Conservation (phyloP, 2,888 invertebrate genomes). For the Hofmannophila pseudospretella region DNA sequence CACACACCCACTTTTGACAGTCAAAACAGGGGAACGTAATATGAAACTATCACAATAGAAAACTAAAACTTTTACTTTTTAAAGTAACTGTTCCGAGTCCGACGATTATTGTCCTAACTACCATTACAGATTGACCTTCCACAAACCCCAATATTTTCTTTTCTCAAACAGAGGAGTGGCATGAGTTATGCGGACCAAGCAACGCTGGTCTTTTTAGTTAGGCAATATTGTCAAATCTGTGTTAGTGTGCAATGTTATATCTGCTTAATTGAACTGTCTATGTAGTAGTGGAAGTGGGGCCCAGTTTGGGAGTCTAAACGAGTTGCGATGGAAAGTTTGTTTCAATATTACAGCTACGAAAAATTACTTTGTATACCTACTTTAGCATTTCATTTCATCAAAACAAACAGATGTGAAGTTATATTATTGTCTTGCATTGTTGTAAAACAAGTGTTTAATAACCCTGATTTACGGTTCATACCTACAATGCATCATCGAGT, state of each 20-base stretch:
- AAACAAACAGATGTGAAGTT: too few species aligned
- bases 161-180: conserved; percentile 1
- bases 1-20: too few species aligned
- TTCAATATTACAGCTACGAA: conserved; percentile 10
- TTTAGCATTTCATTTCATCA: too few species aligned
- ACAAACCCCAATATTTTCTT: background rate
- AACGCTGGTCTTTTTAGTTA: conserved; percentile 16
- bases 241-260: conserved; percentile 18
- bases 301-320: conserved; percentile 22
- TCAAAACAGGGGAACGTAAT: too few species aligned
- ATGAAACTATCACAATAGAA: too few species aligned
- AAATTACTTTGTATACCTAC: background rate
- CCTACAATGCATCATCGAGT: too few species aligned
- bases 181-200: conserved; percentile 15
- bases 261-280: conserved; percentile 18
- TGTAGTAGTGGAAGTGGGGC: conserved; percentile 28
- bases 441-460: too few species aligned
- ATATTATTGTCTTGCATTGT: too few species aligned
- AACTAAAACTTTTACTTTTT: too few species aligned
- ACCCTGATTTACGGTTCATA: too few species aligned
- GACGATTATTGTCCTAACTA: too few species aligned
- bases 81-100: too few species aligned
- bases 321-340: conserved; percentile 16
- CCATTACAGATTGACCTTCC: background rate
- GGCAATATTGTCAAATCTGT: conserved; percentile 23